These are phyloP conservation scores for Brachymystax lenok DNA, from an alignment of 2,797 vertebrate species.

Conservation along the genomic window DNA sequence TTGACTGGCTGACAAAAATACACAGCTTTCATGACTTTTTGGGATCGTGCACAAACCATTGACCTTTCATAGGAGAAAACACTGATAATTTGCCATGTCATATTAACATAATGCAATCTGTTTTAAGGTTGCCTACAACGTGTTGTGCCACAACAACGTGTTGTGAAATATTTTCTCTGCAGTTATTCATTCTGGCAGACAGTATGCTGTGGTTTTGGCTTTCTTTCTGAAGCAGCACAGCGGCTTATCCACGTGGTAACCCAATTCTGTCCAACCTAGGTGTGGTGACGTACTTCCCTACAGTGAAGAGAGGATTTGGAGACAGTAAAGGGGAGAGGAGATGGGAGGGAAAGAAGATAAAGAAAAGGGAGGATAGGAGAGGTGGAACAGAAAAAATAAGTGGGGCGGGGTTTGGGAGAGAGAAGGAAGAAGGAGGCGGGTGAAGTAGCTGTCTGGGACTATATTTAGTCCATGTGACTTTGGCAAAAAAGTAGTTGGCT, in stretches of 20 bases:
- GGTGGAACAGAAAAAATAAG: not conserved
- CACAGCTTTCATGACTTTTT: not conserved
- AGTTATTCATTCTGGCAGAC: not conserved
- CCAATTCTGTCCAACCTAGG: slow-evolving; percentile 31
- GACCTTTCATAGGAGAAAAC: not conserved
- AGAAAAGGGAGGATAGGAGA: not conserved
- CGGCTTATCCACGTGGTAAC: slow-evolving; percentile 11
- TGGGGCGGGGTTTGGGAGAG: too few relatives aligned
- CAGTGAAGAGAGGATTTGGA: not conserved
- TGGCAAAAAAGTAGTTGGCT: not conserved
- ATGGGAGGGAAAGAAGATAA: not conserved
- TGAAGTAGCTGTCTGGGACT: not conserved
- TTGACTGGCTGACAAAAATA: not conserved
- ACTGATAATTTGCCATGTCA: not conserved
- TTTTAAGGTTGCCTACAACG: not conserved
- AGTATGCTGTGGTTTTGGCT: slow-evolving; percentile 9
- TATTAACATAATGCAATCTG: not conserved
- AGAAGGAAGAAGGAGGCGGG: too few relatives aligned
- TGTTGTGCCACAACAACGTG: slow-evolving; percentile 11
- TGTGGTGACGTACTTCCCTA: slow-evolving; percentile 5
- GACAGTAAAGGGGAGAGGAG: not conserved
- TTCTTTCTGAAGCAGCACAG: slow-evolving; percentile 13
- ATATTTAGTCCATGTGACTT: not conserved
- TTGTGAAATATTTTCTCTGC: slow-evolving; percentile 19
- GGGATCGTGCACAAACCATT: not conserved